Evolutionary conservation across 2,113 vertebrate genomes (phyloP).

Genomic region (Ptilonorhynchus violaceus): DNA sequence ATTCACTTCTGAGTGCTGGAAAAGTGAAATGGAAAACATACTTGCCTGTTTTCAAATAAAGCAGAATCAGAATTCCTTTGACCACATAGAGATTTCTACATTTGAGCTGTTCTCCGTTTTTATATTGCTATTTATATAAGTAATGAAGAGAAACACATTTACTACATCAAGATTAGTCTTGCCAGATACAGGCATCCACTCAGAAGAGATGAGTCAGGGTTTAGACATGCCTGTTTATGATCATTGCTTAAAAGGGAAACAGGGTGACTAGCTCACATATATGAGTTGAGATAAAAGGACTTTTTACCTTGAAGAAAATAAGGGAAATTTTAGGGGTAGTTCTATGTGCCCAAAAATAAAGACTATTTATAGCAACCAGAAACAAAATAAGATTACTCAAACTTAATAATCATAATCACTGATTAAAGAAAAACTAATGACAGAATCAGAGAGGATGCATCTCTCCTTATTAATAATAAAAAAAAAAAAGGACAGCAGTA

Average conservation of each 20-base stretch:
- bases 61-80: background rate
- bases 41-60: background rate
- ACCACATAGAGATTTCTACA: no score
- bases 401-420: background rate
- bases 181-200: background rate
- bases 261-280: accelerated
- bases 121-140: background rate
- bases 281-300: background rate
- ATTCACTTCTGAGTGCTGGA: background rate
- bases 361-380: background rate
- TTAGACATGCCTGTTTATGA: background rate
- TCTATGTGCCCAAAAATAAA: background rate
- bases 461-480: background rate
- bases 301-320: background rate
- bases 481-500: background rate
- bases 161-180: background rate
- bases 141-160: background rate
- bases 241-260: background rate
- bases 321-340: background rate
- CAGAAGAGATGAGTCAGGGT: background rate
- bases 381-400: background rate
- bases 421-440: background rate
- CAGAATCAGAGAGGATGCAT: background rate
- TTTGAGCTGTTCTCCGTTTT: background rate
- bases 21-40: background rate